Conservation (phyloP, 2,797 vertebrate species). For the Ambastaia sidthimunki region DNA sequence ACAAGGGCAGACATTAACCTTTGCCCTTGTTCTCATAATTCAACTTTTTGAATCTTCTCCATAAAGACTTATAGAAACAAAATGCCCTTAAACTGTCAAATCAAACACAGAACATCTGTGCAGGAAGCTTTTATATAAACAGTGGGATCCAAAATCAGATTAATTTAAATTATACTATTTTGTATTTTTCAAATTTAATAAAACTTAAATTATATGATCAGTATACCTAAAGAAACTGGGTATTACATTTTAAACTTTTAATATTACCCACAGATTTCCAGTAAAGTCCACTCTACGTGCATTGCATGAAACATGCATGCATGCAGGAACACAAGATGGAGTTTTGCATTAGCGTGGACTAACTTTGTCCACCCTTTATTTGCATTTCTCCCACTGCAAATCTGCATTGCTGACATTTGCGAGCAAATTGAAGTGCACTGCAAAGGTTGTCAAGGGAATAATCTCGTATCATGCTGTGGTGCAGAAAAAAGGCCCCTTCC, state of each 20-base stretch:
- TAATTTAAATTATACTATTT: background rate
- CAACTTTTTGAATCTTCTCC: conserved; percentile 8
- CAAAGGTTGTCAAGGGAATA: conserved; percentile 87
- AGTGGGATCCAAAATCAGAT: background rate
- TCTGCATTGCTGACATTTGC: conserved; percentile 78
- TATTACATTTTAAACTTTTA: background rate
- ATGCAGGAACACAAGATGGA: background rate
- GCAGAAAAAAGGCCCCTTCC: conserved; percentile 78
- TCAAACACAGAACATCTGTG: background rate
- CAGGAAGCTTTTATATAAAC: background rate
- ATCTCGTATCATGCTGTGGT: conserved; percentile 83
- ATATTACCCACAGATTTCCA: background rate
- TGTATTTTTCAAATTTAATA: background rate
- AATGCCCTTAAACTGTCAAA: background rate
- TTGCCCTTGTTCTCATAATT: conserved; percentile 36
- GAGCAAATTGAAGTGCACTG: conserved; percentile 80
- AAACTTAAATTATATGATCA: background rate
- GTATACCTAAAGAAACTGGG: background rate
- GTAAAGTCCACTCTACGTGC: background rate
- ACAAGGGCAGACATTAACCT: conserved; percentile 20
- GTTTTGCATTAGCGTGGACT: conserved; percentile 11
- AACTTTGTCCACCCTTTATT: conserved; percentile 51
- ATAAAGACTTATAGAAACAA: conserved; percentile 2
- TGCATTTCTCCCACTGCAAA: conserved; percentile 68
- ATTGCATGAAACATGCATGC: background rate